Base-by-base conservation (phyloP, 1,140 invertebrate genomes). In the Potamilus streckersoni region DNA sequence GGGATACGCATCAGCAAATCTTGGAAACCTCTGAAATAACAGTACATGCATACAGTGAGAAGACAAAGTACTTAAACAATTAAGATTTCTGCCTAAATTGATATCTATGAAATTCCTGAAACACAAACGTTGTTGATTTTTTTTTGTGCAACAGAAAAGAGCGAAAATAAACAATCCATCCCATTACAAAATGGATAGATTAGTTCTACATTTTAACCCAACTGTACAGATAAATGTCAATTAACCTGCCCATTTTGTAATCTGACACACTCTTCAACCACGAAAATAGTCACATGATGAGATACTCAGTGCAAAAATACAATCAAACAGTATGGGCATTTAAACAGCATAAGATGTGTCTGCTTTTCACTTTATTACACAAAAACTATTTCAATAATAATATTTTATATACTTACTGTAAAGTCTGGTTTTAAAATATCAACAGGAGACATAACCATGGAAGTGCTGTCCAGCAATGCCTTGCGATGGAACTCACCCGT, bases 381-480 rank as follows among this genome's bases (percentile, higher is more conserved):
- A 6, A n/a, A 61, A 4, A 23, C 4, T 4, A 6, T n/a, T 61
- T 61, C 20, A 23, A 4, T 23, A n/a, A 23, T 23, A n/a, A n/a
- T 61, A n/a, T 6, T 19, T 17, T 60, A 65, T 20, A 60, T 67
- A 60, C n/a, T 63, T 80, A 87, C 86, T 80, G 86, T n/a, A 67
- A 87, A 80, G 71, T 88, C 79, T 62, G 86, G 85, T 2, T 84
- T 81, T 23, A 58, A 11, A 14, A 87, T 80, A 67, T 89, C 87
- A 64, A 89, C 82, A 73, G 87, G 87, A 15, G 87, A 87, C 87
- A 89, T 89, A 49, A 89, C 87, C 86, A 89, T 87, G 14, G 85
- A 84, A 20, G 87, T 88, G 65, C 83, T 87, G 56, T 89, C 85
- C 31, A 84, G 55, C 23, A 89, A 71, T 16, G 60, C 63, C 59